These are phyloP conservation scores for Crambe crambe DNA, from an alignment of 37 sponge, comb jelly and placozoan genomes.

Conservation along the genomic window DNA sequence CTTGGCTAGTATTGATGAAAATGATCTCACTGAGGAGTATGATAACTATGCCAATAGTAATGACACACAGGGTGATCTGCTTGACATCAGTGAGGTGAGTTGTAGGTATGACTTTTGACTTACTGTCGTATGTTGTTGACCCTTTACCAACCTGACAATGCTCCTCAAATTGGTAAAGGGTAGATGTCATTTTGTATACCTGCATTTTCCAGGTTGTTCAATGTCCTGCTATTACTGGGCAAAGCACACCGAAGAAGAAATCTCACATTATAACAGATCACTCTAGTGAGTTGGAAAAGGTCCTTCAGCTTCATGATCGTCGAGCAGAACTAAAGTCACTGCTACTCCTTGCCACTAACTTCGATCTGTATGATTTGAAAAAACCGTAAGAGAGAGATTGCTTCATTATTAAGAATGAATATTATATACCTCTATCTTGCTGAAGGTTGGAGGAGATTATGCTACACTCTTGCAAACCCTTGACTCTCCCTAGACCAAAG, in stretches of 20 bases:
- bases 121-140: no score
- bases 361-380: conserved; percentile 5
- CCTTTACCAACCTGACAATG: no score
- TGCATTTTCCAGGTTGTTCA: no score
- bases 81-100: neutral
- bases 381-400: conserved; percentile 21
- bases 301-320: neutral
- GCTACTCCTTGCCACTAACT: conserved; percentile 22
- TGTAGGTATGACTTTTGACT: no score
- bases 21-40: conserved; percentile 54
- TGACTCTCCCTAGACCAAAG: neutral
- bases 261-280: neutral
- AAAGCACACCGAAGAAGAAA: conserved; percentile 37
- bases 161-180: no score
- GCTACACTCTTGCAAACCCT: neutral
- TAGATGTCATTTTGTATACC: no score
- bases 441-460: conserved; percentile 19
- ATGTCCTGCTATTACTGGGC: neutral
- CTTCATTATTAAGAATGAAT: no score
- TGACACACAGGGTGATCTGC: neutral
- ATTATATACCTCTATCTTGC: neutral
- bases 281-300: neutral
- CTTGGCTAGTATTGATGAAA: conserved; percentile 35
- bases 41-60: conserved; percentile 27
- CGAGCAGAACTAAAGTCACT: conserved; percentile 28